phyloP scores from a whole-genome alignment of 2,797 vertebrate species.

The Podarcis lilfordi region DNA sequence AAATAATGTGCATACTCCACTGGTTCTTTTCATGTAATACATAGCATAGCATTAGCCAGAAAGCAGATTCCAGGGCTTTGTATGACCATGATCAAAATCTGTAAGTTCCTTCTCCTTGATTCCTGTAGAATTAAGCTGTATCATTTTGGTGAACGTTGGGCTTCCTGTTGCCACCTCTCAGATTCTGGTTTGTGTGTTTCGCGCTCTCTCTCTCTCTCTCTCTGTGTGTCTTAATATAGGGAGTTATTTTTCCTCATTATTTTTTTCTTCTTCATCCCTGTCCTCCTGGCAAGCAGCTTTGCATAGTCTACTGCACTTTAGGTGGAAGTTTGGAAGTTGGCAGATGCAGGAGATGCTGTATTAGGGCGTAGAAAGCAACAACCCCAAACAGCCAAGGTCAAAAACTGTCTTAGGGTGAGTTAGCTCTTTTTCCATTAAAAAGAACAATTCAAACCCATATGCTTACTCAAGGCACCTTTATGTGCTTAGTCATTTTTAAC shows the following conservation, averaged over 20 bases:
- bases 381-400: slow-evolving; percentile 1
- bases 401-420: not conserved
- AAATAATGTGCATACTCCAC: not conserved
- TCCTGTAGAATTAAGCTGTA: slow-evolving; percentile 13
- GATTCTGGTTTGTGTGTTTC: not conserved
- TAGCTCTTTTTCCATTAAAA: not conserved
- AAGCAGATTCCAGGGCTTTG: not conserved
- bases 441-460: not conserved
- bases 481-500: not conserved
- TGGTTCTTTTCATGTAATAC: not conserved
- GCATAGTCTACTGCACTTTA: slow-evolving; percentile 15
- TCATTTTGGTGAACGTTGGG: slow-evolving; percentile 27
- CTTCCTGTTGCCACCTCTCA: slow-evolving; percentile 14
- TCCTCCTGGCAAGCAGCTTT: not conserved
- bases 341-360: slow-evolving; percentile 12
- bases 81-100: not conserved
- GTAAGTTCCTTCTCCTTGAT: not conserved
- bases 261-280: slow-evolving; percentile 1
- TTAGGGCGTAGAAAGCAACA: not conserved
- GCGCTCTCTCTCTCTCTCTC: not conserved
- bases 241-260: not conserved
- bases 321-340: not conserved
- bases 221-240: not conserved
- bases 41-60: not conserved
- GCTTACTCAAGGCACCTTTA: not conserved